Evolutionary conservation across 1,140 invertebrate genomes (phyloP).

Genomic region (Augochlora pura): DNA sequence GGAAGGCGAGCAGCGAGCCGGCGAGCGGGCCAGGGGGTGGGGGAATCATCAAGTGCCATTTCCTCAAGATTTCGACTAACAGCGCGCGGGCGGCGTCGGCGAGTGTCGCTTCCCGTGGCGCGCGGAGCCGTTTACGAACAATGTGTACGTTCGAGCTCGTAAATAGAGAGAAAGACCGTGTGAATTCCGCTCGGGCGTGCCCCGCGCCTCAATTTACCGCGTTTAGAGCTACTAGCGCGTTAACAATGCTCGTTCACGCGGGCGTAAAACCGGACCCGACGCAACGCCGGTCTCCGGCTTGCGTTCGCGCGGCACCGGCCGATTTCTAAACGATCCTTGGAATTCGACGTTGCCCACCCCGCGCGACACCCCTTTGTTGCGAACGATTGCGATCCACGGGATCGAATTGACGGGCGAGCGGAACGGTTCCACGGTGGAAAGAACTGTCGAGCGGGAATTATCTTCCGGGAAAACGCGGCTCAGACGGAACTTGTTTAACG

Average conservation of each 20-base stretch:
- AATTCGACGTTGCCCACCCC: slow-evolving; percentile 6
- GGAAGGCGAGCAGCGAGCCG: neutral
- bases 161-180: slow-evolving; percentile 23
- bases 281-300: neutral
- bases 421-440: neutral
- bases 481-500: too few species aligned
- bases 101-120: slow-evolving; percentile 25
- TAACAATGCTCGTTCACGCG: slow-evolving; percentile 6
- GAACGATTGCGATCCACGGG: neutral
- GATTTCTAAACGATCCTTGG: neutral
- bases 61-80: slow-evolving; percentile 47
- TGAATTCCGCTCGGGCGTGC: slow-evolving; percentile 16
- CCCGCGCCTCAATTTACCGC: slow-evolving; percentile 14
- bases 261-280: too few species aligned
- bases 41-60: slow-evolving; percentile 43
- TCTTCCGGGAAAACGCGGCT: too few species aligned
- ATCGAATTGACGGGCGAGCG: neutral
- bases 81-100: too few species aligned
- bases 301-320: slow-evolving; percentile 14
- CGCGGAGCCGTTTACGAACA: slow-evolving; percentile 5
- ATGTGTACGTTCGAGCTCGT: slow-evolving; percentile 3
- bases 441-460: too few species aligned
- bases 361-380: neutral
- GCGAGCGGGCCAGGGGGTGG: too few species aligned
- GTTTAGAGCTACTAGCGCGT: slow-evolving; percentile 21